These are phyloP conservation scores for Apamea crenata DNA, from an alignment of 2,888 invertebrate genomes.

Conservation along the genomic window DNA sequence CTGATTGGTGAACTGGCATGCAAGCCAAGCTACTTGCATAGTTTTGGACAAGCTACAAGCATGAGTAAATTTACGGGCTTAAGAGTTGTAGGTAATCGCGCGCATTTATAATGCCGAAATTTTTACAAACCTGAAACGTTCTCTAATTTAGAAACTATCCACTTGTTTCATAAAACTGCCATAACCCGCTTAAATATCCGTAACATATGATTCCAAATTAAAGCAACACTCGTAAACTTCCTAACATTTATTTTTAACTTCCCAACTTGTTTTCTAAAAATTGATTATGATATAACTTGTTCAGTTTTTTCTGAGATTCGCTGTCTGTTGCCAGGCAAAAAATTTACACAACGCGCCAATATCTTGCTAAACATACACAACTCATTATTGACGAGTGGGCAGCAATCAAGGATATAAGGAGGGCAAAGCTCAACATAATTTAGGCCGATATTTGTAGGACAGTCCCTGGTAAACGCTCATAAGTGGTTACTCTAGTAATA, in stretches of 20 bases:
- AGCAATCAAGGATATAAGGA: slow-evolving; percentile 50
- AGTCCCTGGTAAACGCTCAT: slow-evolving; percentile 39
- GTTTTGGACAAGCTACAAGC: not conserved
- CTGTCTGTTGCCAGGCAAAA: slow-evolving; percentile 28
- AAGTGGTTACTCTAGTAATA: slow-evolving; percentile 77
- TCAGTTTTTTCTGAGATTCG: slow-evolving; percentile 16
- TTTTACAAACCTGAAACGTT: not conserved
- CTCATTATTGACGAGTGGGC: slow-evolving; percentile 51
- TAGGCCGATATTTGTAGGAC: slow-evolving; percentile 24
- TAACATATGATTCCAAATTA: not conserved
- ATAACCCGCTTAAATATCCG: not conserved
- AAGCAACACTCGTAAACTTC: not conserved
- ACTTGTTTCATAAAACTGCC: not conserved
- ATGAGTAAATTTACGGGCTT: not conserved
- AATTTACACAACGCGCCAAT: slow-evolving; percentile 34
- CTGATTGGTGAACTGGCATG: not conserved
- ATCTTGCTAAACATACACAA: slow-evolving; percentile 31
- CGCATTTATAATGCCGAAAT: not conserved
- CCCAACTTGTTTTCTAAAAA: slow-evolving; percentile 12
- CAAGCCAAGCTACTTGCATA: not conserved
- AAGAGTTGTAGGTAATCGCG: not conserved
- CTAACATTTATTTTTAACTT: not conserved
- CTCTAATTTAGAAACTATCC: not conserved
- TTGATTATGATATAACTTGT: not conserved
- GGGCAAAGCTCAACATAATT: slow-evolving; percentile 64